phyloP scores from a whole-genome alignment of 2,797 vertebrate species.

The Oophaga sylvatica region DNA sequence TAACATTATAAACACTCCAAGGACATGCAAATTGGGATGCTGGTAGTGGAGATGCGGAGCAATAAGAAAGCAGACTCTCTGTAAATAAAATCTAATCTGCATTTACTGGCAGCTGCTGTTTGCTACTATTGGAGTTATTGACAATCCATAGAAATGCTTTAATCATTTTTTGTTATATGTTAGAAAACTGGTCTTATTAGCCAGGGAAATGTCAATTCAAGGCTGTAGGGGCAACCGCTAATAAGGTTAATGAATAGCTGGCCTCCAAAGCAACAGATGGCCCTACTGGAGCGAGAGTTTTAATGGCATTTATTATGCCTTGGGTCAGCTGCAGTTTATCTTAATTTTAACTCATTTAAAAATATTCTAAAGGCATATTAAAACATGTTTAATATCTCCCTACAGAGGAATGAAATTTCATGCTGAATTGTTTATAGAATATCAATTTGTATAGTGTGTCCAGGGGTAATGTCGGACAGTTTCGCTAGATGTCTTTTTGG shows the following conservation, averaged over 20 bases:
- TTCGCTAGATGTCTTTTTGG: conserved; percentile 39
- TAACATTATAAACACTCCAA: conserved; percentile 44
- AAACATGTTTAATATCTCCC: conserved; percentile 72
- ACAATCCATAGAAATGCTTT: conserved; percentile 67
- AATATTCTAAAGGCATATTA: conserved; percentile 74
- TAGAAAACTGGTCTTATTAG: conserved; percentile 70
- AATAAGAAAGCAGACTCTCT: conserved; percentile 48
- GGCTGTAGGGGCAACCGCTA: conserved; percentile 72
- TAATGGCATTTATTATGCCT: conserved; percentile 75
- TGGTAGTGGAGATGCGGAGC: conserved; percentile 42
- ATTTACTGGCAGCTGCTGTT: conserved; percentile 59
- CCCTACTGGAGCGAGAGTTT: conserved; percentile 66
- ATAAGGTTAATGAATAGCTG: conserved; percentile 79
- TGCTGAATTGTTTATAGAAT: conserved; percentile 72
- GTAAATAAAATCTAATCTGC: conserved; percentile 56
- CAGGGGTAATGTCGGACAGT: conserved; percentile 59
- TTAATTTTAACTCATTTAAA: conserved; percentile 75
- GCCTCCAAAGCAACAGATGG: conserved; percentile 76
- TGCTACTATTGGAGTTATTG: conserved; percentile 59
- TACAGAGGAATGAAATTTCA: conserved; percentile 72
- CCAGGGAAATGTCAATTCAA: conserved; percentile 73
- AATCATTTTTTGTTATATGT: conserved; percentile 67
- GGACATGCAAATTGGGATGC: conserved; percentile 53
- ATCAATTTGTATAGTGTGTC: conserved; percentile 69
- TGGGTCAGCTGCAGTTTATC: conserved; percentile 74